These are phyloP conservation scores for Meles meles DNA, from an alignment of 2,113 vertebrate species.

Conservation along the genomic window DNA sequence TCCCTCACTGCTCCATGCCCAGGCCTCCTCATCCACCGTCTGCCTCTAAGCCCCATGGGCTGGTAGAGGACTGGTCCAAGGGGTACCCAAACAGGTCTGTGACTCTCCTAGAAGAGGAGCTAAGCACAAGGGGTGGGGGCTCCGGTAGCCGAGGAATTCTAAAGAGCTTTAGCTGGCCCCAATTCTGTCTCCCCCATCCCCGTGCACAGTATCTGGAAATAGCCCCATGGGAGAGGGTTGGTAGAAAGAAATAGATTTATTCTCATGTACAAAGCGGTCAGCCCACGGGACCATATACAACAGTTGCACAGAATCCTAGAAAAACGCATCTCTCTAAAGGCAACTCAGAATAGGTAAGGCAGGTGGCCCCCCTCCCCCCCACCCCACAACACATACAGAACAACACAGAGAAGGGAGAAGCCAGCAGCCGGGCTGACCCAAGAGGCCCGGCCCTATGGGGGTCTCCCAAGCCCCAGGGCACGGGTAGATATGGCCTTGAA, in stretches of 20 bases:
- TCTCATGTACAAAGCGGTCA: conserved; percentile 72
- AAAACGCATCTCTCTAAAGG: conserved; percentile 73
- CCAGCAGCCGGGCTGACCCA: neutral
- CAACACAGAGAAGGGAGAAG: conserved; percentile 49
- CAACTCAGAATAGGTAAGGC: conserved; percentile 78
- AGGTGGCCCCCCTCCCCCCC: conserved; percentile 68
- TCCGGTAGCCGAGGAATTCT: neutral
- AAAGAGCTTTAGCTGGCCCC: neutral
- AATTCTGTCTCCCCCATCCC: neutral
- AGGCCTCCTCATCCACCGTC: neutral
- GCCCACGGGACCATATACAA: conserved; percentile 67
- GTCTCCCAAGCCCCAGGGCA: conserved; percentile 29
- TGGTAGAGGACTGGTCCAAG: neutral
- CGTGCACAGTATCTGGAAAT: conserved; percentile 8
- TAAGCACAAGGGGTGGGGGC: neutral
- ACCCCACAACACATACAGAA: conserved; percentile 57
- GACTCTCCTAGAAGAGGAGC: neutral
- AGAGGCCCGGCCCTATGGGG: neutral
- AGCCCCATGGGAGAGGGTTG: neutral
- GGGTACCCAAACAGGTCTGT: neutral
- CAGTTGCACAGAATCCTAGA: conserved; percentile 69
- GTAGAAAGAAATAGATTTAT: conserved; percentile 77
- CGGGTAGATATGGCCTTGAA: conserved; percentile 71
- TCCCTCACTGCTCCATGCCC: neutral
- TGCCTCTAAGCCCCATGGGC: neutral